phyloP scores from a whole-genome alignment of 2,113 vertebrate species.

The Mustela lutreola region DNA sequence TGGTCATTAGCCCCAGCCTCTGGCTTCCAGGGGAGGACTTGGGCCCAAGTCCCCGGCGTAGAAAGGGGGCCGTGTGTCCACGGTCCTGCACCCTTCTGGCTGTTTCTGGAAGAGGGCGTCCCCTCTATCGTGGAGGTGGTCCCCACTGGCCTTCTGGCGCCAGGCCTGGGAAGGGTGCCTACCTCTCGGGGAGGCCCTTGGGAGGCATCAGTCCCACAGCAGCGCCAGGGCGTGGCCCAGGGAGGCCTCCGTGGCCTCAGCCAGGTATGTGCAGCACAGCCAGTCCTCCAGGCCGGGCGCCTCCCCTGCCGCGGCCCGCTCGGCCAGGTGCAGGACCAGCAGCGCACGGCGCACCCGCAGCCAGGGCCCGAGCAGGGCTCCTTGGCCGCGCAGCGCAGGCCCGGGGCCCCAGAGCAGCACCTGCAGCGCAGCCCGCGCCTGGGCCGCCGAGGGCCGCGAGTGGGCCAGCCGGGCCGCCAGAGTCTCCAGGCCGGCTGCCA shows the following conservation, averaged over 20 bases:
- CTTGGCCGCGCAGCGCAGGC: constrained; percentile 79
- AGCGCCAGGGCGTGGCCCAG: constrained; percentile 73
- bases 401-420: constrained; percentile 92
- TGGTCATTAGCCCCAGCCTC: background rate
- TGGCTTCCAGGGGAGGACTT: background rate
- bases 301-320: constrained; percentile 57
- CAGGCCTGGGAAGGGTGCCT: background rate
- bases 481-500: constrained; percentile 20
- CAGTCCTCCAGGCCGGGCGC: constrained; percentile 88
- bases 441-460: constrained; percentile 79
- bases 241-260: constrained; percentile 77
- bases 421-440: constrained; percentile 85
- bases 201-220: constrained; percentile 31
- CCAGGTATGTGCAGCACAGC: constrained; percentile 90
- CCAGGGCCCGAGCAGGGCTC: constrained; percentile 62
- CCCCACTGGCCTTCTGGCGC: background rate
- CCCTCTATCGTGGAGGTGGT: background rate
- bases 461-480: constrained; percentile 80
- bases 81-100: background rate
- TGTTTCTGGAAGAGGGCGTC: background rate
- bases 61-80: background rate
- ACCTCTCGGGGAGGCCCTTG: background rate
- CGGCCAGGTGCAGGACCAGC: constrained; percentile 89
- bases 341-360: constrained; percentile 71
- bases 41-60: background rate